phyloP scores from a whole-genome alignment of 1,140 invertebrate genomes.

The Homarus americanus region DNA sequence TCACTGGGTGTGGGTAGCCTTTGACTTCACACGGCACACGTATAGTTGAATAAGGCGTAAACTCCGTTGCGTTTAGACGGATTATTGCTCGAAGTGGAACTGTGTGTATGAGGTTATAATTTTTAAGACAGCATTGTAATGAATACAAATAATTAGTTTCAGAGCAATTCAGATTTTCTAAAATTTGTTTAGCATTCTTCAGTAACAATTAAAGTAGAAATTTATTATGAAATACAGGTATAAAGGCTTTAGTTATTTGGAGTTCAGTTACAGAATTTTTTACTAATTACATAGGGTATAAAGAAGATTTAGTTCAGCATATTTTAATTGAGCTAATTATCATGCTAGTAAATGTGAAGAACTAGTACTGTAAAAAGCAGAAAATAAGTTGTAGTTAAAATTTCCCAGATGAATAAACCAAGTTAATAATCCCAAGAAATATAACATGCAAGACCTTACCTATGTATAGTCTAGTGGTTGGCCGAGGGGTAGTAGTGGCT shows the following conservation, averaged over 20 bases:
- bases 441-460: constrained; percentile 43
- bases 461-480: constrained; percentile 41
- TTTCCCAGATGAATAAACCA: background rate
- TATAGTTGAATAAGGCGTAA: constrained; percentile 84
- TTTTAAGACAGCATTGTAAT: background rate
- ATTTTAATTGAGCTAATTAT: too few species aligned
- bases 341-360: too few species aligned
- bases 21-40: constrained; percentile 86
- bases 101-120: constrained; percentile 36
- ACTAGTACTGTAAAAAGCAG: background rate
- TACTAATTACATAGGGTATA: too few species aligned
- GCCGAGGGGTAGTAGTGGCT: constrained; percentile 12
- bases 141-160: background rate
- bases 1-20: constrained; percentile 86
- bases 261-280: too few species aligned
- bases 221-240: too few species aligned
- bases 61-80: constrained; percentile 77
- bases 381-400: background rate
- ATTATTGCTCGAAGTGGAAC: constrained; percentile 76
- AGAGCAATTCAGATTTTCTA: too few species aligned
- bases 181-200: too few species aligned
- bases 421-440: constrained; percentile 17
- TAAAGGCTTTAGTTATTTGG: too few species aligned
- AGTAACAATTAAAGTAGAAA: too few species aligned
- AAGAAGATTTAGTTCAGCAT: too few species aligned